Percentiles rank a stretch among this genome's conserved stretches.
These are phyloP conservation scores for Trachythela sp. DNA, from an alignment of 64 coral and sea anemone genomes.

Conservation along the genomic window DNA sequence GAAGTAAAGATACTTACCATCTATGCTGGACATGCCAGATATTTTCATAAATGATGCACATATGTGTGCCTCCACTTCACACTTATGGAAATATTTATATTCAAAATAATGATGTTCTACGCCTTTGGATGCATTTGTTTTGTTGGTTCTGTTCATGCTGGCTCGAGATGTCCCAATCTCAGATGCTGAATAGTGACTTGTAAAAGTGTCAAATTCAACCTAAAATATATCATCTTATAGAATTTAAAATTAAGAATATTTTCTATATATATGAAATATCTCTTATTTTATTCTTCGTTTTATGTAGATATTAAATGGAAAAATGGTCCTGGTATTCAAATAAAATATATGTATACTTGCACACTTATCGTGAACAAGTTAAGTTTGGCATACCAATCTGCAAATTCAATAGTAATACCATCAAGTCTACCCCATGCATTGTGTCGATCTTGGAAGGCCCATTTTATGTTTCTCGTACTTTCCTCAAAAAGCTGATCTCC, in stretches of 20 bases:
- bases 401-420: neutral
- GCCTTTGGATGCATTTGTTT: neutral
- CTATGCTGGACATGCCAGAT: neutral
- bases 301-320: neutral
- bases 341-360: neutral
- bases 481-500: too few relatives aligned
- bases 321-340: neutral
- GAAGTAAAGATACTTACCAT: neutral
- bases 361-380: neutral
- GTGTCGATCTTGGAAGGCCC: neutral
- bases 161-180: constrained; percentile 3
- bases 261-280: too few relatives aligned
- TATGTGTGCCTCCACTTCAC: neutral
- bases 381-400: neutral
- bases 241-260: too few relatives aligned
- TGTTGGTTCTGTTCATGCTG: neutral
- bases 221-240: too few relatives aligned
- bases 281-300: too few relatives aligned
- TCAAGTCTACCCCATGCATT: neutral
- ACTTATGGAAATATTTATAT: neutral
- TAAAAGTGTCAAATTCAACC: constrained; percentile 14
- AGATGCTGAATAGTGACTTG: neutral
- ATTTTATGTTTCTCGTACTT: neutral
- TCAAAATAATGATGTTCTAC: neutral
- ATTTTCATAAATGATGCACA: constrained; percentile 22